These are phyloP conservation scores for Junco hyemalis DNA, from an alignment of 2,113 vertebrate species.

Conservation along the genomic window DNA sequence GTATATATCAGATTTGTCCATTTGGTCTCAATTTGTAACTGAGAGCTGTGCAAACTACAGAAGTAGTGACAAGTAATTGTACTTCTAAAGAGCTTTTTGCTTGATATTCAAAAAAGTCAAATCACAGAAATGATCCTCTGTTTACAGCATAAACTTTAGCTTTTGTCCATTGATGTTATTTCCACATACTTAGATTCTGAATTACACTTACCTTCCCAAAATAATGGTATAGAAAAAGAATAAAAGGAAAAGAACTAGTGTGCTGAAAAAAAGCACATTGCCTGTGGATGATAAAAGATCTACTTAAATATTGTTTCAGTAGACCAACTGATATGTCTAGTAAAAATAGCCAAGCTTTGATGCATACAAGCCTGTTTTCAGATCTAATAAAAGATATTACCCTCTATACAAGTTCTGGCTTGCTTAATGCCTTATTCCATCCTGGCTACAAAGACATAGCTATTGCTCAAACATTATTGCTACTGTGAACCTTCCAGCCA, in stretches of 20 bases:
- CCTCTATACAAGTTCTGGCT: constrained; percentile 28
- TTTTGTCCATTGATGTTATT: neutral
- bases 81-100: neutral
- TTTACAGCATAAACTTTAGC: neutral
- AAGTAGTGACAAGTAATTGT: neutral
- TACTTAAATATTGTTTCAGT: constrained; percentile 4
- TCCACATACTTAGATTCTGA: neutral
- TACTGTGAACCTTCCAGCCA: neutral
- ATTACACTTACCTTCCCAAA: neutral
- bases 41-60: neutral
- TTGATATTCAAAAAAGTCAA: neutral
- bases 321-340: constrained; percentile 4
- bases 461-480: neutral
- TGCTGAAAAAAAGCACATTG: constrained; percentile 31
- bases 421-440: neutral
- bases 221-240: neutral
- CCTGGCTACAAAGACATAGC: neutral
- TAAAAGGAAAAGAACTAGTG: neutral
- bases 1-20: neutral
- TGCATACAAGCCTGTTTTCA: constrained; percentile 48
- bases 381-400: constrained; percentile 50
- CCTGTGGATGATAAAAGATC: constrained; percentile 34
- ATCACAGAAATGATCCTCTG: neutral
- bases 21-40: constrained; percentile 36
- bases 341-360: constrained; percentile 52